Conservation (phyloP, 2,797 vertebrate species). For the Onychomys leucogaster region DNA sequence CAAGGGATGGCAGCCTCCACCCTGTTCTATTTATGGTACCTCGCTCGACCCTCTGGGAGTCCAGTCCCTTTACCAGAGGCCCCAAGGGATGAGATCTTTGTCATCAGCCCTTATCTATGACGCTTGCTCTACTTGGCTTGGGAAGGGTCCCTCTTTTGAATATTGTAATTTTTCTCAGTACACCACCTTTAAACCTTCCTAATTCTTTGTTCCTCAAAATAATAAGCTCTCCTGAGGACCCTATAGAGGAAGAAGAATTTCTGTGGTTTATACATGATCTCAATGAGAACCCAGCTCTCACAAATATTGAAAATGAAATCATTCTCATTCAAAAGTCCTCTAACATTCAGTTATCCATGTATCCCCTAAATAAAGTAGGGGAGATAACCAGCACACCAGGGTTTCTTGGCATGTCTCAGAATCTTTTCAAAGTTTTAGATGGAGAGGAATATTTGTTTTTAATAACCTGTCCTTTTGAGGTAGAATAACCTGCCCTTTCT, state of each 20-base stretch:
- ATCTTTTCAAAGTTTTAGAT: background rate
- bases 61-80: background rate
- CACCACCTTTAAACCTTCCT: background rate
- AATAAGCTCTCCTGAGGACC: background rate
- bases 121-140: background rate
- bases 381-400: background rate
- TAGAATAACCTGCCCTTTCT: background rate
- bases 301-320: background rate
- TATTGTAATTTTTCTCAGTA: background rate
- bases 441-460: constrained; percentile 43
- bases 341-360: background rate
- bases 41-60: background rate
- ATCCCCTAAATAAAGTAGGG: background rate
- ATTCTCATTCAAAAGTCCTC: constrained; percentile 15
- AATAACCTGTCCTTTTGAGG: background rate
- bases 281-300: constrained; percentile 25
- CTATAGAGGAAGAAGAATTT: background rate
- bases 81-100: background rate
- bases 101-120: background rate
- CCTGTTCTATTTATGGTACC: background rate
- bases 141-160: background rate
- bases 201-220: constrained; percentile 26
- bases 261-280: background rate
- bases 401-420: background rate
- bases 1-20: background rate